Base-by-base conservation (phyloP, 2,797 vertebrate species). In the Scolopax bukidnonensis region DNA sequence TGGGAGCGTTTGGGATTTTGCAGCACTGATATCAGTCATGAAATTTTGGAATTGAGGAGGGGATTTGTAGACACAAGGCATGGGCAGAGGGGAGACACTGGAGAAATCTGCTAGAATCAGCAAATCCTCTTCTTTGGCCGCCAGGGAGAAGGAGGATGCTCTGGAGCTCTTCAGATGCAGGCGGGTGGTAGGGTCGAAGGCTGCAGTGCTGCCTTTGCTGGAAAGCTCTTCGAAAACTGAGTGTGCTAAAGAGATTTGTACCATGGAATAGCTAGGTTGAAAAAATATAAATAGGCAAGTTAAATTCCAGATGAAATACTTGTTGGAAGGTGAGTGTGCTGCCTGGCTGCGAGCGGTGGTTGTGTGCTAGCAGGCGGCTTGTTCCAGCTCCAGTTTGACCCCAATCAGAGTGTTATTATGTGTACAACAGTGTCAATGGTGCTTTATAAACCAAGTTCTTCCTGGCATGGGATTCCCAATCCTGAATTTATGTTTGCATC, bases 331-430 rank as follows among this genome's bases (percentile, higher is more conserved):
- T 27, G 25, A 19, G 53, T 0, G 6, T 2, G 30, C 69, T 63
- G 88, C 76, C 59, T 16, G 16, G 24, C 43, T 28, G 47, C 0
- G 0, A 20, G 59, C 2, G 0, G 40, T 0, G 16, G 17, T 27
- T 59, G 60, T 25, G 0, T 33, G 64, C 70, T 0, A 53, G 80
- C 41, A 12, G 10, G 41, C 2, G 2, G 36, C 10, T 82, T n/a
- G 21, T 70, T 61, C 54, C 82, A 68, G 45, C 74, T 78, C 59
- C 32, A 17, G 10, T 36, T 59, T 23, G 40, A 74, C 76, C 83
- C 79, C 59, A 30, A 23, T 70, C 70, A 67, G 21, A 60, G 25
- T 0, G 0, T 33, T 57, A 5, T 50, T 57, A 27, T 60, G 80
- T 68, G 47, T 70, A 1, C 24, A 56, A 23, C 38, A 10, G 27